phyloP scores from a whole-genome alignment of 2,113 vertebrate genomes.

The Dolichotis patagonum region DNA sequence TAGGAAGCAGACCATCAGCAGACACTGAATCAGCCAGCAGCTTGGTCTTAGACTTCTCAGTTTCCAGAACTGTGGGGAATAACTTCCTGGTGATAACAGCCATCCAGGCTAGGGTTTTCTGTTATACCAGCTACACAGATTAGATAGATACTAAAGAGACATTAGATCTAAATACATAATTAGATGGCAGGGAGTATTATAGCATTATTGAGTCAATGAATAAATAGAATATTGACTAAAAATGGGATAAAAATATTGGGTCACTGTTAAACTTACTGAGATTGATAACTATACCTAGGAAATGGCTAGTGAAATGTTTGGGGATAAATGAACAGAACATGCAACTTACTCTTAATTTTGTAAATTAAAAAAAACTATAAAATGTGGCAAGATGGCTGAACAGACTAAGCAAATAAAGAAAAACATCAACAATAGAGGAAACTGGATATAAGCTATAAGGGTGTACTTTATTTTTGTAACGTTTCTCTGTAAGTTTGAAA shows the following conservation, averaged over 20 bases:
- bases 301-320: conserved; percentile 1
- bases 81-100: neutral
- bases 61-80: neutral
- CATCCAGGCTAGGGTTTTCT: neutral
- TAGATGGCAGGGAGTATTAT: neutral
- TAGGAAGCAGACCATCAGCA: neutral
- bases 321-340: neutral
- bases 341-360: conserved; percentile 35
- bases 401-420: neutral
- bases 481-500: conserved; percentile 43
- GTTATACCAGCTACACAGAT: neutral
- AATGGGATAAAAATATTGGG: neutral
- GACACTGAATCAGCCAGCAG: neutral
- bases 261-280: neutral
- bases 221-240: neutral
- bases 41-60: neutral
- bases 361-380: neutral
- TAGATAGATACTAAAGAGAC: neutral
- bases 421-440: conserved; percentile 36
- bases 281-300: neutral
- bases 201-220: neutral
- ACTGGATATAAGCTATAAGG: neutral
- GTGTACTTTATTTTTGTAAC: conserved; percentile 27
- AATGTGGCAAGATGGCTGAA: neutral
- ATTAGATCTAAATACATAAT: neutral